Evolutionary conservation across 53 echinoderm and acorn worm genomes (phyloP).

Genomic region (Apostichopus leukothele): DNA sequence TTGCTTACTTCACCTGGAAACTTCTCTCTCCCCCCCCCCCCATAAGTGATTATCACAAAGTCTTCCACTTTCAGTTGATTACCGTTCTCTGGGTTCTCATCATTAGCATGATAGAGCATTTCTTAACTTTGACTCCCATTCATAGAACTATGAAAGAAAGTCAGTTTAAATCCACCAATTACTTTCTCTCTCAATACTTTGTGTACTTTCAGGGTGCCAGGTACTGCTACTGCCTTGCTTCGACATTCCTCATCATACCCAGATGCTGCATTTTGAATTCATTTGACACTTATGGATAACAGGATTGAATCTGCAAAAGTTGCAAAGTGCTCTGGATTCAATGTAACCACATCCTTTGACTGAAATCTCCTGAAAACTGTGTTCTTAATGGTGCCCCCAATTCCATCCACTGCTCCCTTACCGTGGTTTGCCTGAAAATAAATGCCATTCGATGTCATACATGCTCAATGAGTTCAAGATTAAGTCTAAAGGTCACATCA

Average conservation of each 20-base stretch:
- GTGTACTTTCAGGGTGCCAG: constrained; percentile 25
- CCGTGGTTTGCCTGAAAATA: constrained; percentile 29
- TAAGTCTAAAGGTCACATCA: not conserved
- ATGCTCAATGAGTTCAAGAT: not conserved
- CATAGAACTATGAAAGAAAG: constrained; percentile 12
- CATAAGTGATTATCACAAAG: too few species aligned
- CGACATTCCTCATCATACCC: constrained; percentile 18
- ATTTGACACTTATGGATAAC: constrained; percentile 5
- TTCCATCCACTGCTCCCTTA: constrained; percentile 25
- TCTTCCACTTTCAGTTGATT: too few species aligned
- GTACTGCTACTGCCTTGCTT: not conserved
- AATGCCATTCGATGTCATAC: constrained; percentile 24
- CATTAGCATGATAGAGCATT: too few species aligned
- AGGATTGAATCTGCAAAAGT: constrained; percentile 22
- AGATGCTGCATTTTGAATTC: constrained; percentile 1
- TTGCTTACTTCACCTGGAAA: constrained; percentile 38
- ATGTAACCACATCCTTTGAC: constrained; percentile 2
- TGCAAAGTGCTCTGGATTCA: constrained; percentile 19
- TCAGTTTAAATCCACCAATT: constrained; percentile 1
- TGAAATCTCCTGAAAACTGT: constrained; percentile 21
- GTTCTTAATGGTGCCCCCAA: constrained; percentile 3
- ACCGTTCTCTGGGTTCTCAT: too few species aligned
- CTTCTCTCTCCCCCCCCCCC: not conserved
- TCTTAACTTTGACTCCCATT: not conserved
- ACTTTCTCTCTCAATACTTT: not conserved